Evolutionary conservation across 2,888 invertebrate species (phyloP).

Genomic region (Heliconius sara): DNA sequence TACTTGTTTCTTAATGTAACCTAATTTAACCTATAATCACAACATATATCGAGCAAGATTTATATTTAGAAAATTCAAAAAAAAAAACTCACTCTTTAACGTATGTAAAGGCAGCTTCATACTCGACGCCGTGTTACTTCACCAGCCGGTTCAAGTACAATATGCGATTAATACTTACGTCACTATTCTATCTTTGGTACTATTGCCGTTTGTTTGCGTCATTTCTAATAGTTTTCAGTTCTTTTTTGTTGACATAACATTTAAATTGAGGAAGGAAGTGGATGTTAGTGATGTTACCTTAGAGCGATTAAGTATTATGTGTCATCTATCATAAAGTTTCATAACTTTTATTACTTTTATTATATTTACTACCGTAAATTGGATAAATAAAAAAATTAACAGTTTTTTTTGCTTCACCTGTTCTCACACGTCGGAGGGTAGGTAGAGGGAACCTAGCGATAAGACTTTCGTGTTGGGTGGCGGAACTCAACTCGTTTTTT

Average conservation of each 20-base stretch:
- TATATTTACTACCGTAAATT: too few species aligned
- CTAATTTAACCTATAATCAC: not conserved
- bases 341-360: too few species aligned
- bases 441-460: not conserved
- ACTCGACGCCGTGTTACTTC: constrained; percentile 36
- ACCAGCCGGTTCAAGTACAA: constrained; percentile 45
- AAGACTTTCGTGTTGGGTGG: not conserved
- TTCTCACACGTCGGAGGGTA: too few species aligned
- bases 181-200: constrained; percentile 51
- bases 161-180: constrained; percentile 53
- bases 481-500: too few species aligned
- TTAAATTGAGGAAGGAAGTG: constrained; percentile 36
- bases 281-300: not conserved
- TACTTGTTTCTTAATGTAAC: too few species aligned
- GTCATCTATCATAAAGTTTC: not conserved
- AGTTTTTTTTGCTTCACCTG: too few species aligned
- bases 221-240: constrained; percentile 38
- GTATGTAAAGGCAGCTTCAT: constrained; percentile 9
- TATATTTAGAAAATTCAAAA: not conserved
- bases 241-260: constrained; percentile 28
- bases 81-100: not conserved
- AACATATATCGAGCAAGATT: too few species aligned
- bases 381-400: too few species aligned
- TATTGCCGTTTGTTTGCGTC: constrained; percentile 46
- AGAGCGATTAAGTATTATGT: not conserved